Evolutionary conservation across 2,797 vertebrate species (phyloP).

Genomic region (Enteromius afrohamiltoni): DNA sequence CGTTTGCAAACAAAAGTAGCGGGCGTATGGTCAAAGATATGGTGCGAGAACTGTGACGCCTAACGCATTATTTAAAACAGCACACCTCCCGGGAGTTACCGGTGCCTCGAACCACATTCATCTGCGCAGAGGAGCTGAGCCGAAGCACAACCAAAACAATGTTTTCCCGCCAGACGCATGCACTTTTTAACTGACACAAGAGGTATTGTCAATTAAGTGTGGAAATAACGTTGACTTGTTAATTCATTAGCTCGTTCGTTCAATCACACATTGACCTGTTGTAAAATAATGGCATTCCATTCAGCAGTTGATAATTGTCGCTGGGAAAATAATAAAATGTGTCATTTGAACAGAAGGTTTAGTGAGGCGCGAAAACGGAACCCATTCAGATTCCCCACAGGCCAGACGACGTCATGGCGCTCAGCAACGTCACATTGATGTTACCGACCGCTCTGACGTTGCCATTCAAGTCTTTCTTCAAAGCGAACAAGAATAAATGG

Average conservation of each 20-base stretch:
- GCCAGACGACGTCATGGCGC: conserved; percentile 1
- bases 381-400: conserved; percentile 12
- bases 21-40: too few relatives aligned
- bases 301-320: not conserved
- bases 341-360: conserved; percentile 13
- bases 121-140: not conserved
- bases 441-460: not conserved
- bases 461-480: conserved; percentile 12
- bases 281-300: not conserved
- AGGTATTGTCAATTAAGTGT: not conserved
- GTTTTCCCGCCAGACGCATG: not conserved
- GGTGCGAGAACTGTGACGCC: not conserved
- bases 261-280: not conserved
- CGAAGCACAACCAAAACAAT: not conserved
- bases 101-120: not conserved
- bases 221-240: not conserved
- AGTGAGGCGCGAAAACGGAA: conserved; percentile 12
- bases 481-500: not conserved
- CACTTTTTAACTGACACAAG: not conserved
- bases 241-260: not conserved
- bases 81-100: not conserved
- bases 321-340: not conserved
- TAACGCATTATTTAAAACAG: not conserved
- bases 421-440: not conserved
- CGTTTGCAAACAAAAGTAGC: not conserved